A percentile compares a stretch with the other conserved stretches of the same genome.
These are phyloP conservation scores for Stenchaetothrips biformis DNA, from an alignment of 2,888 invertebrate species.

Conservation along the genomic window DNA sequence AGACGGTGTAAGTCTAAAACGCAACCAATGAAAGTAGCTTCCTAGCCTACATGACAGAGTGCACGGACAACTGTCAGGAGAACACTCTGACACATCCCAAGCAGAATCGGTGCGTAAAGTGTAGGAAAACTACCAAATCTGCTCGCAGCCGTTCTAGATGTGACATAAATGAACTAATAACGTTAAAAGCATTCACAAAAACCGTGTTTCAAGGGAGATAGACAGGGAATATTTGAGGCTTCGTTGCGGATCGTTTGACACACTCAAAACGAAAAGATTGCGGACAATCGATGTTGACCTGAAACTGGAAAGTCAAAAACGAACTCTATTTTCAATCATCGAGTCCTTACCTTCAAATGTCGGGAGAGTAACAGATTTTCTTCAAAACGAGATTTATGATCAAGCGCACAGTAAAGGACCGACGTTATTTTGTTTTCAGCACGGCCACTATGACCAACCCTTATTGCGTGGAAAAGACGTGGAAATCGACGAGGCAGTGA, in stretches of 20 bases:
- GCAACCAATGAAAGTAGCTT: background rate
- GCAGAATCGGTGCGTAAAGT: too few relatives aligned
- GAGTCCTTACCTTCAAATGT: background rate
- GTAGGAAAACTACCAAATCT: too few relatives aligned
- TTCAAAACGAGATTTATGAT: constrained; percentile 11
- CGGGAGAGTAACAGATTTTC: background rate
- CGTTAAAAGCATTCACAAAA: too few relatives aligned
- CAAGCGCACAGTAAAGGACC: constrained; percentile 4
- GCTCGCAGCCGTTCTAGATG: too few relatives aligned
- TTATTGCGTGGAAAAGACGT: background rate
- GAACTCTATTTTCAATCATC: background rate
- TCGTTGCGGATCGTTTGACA: background rate
- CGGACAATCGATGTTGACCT: background rate
- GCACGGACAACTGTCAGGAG: background rate
- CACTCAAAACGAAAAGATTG: background rate
- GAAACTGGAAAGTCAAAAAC: background rate
- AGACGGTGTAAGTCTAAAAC: background rate
- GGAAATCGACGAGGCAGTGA: background rate
- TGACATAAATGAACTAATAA: too few relatives aligned
- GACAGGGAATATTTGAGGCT: background rate
- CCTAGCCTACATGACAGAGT: constrained; percentile 19
- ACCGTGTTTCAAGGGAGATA: background rate
- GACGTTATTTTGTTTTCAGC: constrained; percentile 16
- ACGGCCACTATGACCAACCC: background rate
- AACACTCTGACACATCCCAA: background rate